Conservation (phyloP, 2,797 vertebrate genomes). For the Coracias cyanogaster region DNA sequence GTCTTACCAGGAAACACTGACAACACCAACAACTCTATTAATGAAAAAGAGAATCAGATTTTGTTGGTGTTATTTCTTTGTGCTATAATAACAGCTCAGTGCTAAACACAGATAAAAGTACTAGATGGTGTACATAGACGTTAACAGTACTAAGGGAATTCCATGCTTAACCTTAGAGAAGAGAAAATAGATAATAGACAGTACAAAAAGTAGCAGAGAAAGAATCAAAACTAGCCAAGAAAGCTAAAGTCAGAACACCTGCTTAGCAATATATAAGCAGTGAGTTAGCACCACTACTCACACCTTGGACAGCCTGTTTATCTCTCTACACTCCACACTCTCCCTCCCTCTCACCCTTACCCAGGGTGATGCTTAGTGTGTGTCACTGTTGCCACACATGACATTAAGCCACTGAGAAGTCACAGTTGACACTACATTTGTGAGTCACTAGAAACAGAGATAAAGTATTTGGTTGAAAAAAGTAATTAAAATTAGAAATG, state of each 20-base stretch:
- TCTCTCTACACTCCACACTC: background rate
- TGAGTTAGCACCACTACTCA: background rate
- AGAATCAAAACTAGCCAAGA: background rate
- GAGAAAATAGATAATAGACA: background rate
- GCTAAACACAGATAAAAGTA: background rate
- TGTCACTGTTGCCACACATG: background rate
- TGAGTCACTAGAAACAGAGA: background rate
- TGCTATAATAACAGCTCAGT: background rate
- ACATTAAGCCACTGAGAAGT: background rate
- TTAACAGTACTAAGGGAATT: background rate
- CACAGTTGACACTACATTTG: background rate
- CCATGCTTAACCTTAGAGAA: background rate
- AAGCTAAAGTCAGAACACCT: background rate
- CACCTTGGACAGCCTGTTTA: background rate
- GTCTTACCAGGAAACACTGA: conserved; percentile 9
- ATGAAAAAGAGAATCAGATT: background rate
- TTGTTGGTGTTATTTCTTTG: background rate
- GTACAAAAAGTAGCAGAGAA: background rate
- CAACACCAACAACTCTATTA: background rate
- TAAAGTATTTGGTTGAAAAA: background rate
- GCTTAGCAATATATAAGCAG: background rate
- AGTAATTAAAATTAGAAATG: background rate
- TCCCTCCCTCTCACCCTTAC: background rate
- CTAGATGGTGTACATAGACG: background rate
- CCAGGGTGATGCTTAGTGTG: background rate